Conservation (phyloP, 2,888 invertebrate genomes). For the Dicyrtomina minuta region DNA sequence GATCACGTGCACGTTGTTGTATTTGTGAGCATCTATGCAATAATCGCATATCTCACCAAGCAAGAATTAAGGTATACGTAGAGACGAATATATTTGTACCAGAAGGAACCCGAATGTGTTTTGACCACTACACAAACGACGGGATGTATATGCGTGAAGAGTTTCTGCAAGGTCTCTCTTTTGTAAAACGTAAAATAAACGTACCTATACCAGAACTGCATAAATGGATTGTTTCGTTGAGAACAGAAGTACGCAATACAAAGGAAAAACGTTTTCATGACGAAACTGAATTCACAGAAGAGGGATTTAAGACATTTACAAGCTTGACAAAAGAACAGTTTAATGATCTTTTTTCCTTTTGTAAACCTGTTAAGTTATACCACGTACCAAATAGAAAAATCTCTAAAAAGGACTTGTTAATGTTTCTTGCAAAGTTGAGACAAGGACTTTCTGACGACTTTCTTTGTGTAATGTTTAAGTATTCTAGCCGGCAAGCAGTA, state of each 20-base stretch:
- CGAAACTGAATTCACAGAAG: neutral
- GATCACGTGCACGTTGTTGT: too few relatives aligned
- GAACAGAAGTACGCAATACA: too few relatives aligned
- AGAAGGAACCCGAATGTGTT: neutral
- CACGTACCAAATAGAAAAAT: neutral
- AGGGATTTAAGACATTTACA: neutral
- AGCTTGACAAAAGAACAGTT: neutral
- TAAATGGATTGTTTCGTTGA: too few relatives aligned
- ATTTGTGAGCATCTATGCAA: too few relatives aligned
- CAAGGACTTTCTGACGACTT: conserved; percentile 1
- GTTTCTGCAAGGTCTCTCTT: neutral
- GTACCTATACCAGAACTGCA: neutral
- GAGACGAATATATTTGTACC: neutral
- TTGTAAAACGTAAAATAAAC: neutral
- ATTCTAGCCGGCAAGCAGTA: neutral
- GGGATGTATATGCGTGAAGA: too few relatives aligned
- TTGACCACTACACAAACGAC: neutral
- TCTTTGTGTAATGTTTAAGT: neutral
- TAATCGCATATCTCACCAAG: neutral
- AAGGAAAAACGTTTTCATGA: too few relatives aligned
- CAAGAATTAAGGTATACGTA: neutral
- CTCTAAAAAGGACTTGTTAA: neutral
- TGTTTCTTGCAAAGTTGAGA: neutral
- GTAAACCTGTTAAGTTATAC: neutral
- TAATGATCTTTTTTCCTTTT: neutral